Base-by-base conservation (phyloP, 2,113 vertebrate species). In the Apodemus speciosus region DNA sequence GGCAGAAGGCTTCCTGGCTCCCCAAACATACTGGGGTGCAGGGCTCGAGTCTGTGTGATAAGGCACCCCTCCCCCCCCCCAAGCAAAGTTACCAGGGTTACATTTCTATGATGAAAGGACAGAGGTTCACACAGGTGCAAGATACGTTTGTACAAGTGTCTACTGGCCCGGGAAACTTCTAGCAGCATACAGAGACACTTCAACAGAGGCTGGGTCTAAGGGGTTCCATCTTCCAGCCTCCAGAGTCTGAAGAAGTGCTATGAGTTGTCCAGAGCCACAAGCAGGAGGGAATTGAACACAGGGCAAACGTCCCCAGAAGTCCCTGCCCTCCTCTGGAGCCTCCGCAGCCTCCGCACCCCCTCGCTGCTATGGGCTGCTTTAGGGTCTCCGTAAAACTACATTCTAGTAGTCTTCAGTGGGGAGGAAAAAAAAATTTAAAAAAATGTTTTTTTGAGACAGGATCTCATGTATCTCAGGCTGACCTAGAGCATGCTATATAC, bases 21-120 rank as follows among this genome's bases (percentile, higher is more conserved):
- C 38, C 11, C 0, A 2, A 0, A 0, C n/a, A 20, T 3, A 51
- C 11, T 7, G 10, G 43, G 30, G 40, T 20, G 76, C n/a, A 88
- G 66, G 38, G 56, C 38, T 68, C 27, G 11, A 80, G 77, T 38
- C 23, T 56, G 18, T 5, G 2, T 18, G 0, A n/a, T 38, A 27
- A 80, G 25, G n/a, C 14, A 3, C 27, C 14, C 46, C 11, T 3
- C 4, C 38, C 49, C 0, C 49, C 2, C 72, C 73, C 27, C 9
- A 3, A 79, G 56, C 53, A 68, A 56, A 71, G 56, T 53, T 87
- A 35, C 56, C n/a, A 38, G 32, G 15, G 68, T 0, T 21, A 20
- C 14, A 83, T 40, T 86, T 89, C 89, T 64, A 23, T 86, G 60
- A 71, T 32, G 62, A 89, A 88, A 38, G 68, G 81, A 88, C 30